Conservation (phyloP, 2,113 vertebrate genomes). For the Notothenia coriiceps region DNA sequence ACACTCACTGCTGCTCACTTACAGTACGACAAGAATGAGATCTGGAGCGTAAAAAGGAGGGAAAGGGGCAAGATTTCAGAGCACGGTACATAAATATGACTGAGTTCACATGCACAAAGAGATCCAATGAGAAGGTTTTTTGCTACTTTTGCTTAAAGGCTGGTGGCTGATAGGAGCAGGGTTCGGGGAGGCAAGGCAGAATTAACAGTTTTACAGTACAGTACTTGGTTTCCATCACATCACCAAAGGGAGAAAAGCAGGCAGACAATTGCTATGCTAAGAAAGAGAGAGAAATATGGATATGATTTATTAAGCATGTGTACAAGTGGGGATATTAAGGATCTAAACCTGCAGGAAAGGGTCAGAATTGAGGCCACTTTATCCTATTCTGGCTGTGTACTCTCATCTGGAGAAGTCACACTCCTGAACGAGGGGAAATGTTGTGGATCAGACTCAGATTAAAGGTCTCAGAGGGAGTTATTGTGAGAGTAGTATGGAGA, state of each 20-base stretch:
- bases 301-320: constrained; percentile 48
- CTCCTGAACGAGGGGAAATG: constrained; percentile 15
- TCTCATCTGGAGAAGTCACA: constrained; percentile 13
- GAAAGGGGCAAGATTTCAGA: constrained; percentile 64
- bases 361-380: constrained; percentile 35
- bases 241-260: constrained; percentile 61
- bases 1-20: constrained; percentile 85
- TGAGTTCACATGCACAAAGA: constrained; percentile 79
- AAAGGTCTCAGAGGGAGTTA: constrained; percentile 24
- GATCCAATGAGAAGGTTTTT: constrained; percentile 55
- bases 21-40: constrained; percentile 81
- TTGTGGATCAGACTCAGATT: constrained; percentile 27
- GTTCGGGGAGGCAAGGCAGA: constrained; percentile 64
- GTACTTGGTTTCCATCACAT: constrained; percentile 78
- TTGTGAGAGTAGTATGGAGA: constrained; percentile 47
- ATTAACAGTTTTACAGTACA: constrained; percentile 70
- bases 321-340: constrained; percentile 45
- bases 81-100: constrained; percentile 81
- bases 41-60: constrained; percentile 67
- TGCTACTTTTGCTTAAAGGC: constrained; percentile 73
- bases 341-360: constrained; percentile 37
- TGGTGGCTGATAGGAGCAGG: constrained; percentile 64
- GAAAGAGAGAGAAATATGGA: constrained; percentile 40
- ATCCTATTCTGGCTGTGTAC: constrained; percentile 34
- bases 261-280: constrained; percentile 27